Evolutionary conservation across 2,888 invertebrate genomes (phyloP).

Genomic region (Synanthedon formicaeformis): DNA sequence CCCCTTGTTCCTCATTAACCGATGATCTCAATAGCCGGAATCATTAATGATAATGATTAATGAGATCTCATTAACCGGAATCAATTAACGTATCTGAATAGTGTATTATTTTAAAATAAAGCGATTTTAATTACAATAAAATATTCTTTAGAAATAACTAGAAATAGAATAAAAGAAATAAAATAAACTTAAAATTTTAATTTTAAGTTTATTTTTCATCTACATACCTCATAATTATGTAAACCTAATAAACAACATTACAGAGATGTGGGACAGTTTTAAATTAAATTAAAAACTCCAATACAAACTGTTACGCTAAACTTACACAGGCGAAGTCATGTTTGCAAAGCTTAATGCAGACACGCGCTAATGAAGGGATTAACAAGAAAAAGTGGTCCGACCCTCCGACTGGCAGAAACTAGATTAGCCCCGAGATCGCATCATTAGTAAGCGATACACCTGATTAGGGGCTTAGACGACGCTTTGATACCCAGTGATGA

Average conservation of each 20-base stretch:
- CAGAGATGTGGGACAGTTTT: background rate
- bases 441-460: conserved; percentile 61
- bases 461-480: conserved; percentile 37
- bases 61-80: too few species aligned
- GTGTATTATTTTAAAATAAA: too few species aligned
- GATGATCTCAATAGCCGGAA: too few species aligned
- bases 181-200: too few species aligned
- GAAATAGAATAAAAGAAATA: too few species aligned
- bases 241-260: background rate
- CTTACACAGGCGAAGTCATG: conserved; percentile 6
- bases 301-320: background rate
- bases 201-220: background rate
- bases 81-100: too few species aligned
- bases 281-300: background rate
- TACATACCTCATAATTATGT: background rate
- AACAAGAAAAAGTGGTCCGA: conserved; percentile 53
- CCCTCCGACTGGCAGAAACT: conserved; percentile 25
- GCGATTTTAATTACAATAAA: too few species aligned
- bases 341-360: conserved; percentile 36
- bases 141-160: too few species aligned
- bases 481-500: conserved; percentile 35
- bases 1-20: too few species aligned
- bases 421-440: conserved; percentile 51
- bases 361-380: conserved; percentile 56
- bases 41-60: too few species aligned